phyloP scores from a whole-genome alignment of 2,113 vertebrate species.

The Ctenodactylus gundi region DNA sequence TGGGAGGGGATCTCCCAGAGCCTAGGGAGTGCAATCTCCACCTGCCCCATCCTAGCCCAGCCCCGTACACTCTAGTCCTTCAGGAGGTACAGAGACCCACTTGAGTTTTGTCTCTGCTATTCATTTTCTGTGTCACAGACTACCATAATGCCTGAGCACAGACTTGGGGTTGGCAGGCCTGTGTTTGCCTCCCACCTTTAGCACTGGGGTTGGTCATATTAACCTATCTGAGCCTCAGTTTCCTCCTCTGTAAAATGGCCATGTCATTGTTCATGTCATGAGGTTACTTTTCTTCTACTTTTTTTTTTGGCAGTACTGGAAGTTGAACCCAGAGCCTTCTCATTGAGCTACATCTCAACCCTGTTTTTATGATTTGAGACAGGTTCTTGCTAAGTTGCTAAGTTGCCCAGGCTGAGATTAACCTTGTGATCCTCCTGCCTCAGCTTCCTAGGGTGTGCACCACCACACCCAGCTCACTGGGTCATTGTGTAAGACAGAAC shows the following conservation, averaged over 20 bases:
- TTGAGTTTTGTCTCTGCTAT: not conserved
- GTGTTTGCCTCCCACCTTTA: not conserved
- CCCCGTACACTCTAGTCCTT: not conserved
- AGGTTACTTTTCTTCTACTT: too few species aligned
- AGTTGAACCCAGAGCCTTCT: too few species aligned
- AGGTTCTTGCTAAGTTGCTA: too few species aligned
- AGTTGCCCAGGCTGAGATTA: too few species aligned
- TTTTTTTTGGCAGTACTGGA: too few species aligned
- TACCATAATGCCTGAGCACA: not conserved
- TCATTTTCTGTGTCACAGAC: not conserved
- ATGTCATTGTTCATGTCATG: accelerated
- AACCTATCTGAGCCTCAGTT: not conserved
- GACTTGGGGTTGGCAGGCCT: not conserved
- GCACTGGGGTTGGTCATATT: not conserved
- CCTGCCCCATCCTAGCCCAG: not conserved
- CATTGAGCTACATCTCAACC: too few species aligned
- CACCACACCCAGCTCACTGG: too few species aligned
- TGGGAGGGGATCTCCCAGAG: too few species aligned
- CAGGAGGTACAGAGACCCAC: accelerated
- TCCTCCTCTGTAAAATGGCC: not conserved
- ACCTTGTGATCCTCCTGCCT: too few species aligned
- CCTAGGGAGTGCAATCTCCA: accelerated
- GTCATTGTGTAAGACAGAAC: not conserved
- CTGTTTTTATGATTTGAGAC: too few species aligned
- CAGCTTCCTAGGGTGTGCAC: too few species aligned